Evolutionary conservation across 2,113 vertebrate genomes (phyloP), one percentile per base, ranked within the genome.

Genomic region (Ammodytes marinus): DNA sequence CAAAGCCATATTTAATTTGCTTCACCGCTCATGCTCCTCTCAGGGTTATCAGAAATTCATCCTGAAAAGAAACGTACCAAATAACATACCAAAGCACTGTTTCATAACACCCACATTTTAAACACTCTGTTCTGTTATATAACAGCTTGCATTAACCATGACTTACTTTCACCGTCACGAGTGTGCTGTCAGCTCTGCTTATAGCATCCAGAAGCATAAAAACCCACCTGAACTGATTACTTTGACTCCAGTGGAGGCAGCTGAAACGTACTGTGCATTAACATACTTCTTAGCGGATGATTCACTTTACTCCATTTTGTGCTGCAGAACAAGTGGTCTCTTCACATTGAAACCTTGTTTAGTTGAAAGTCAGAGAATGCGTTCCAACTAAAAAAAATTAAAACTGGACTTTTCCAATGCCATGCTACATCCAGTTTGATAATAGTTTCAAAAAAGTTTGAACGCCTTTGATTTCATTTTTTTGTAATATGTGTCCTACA

Each of bases 221-320:
- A 91, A 70, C 65, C 79, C 81, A 84, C 79, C 88, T 90, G 85
- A 89, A 79, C 80, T 84, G 84, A 87, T 88, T 72, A 84, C 77
- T 81, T 45, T 84, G 81, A 90, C 81, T 89, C 68, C 61, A 66
- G 60, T 35, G 53, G 77, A 86, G 71, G 78, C 87, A 86, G 81
- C 79, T 82, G 72, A 86, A 88, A 85, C 47, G 69, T 77, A 64
- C 74, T 64, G 59, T 52, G 69, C 66, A 69, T 77, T 66, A 84
- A 72, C 86, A 61, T 61, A 5, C 73, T 75, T 77, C 61, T 85
- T 57, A 63, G 74, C 11, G n/a, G 64, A 74, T 69, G 19, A 57
- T 61, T 72, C 84, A 73, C 61, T 76, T 75, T 13, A 59, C 47
- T 46, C 13, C 74, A 64, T 74, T 77, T 61, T 76, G 69, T 80